Conservation (phyloP, 1,140 invertebrate species). For the Drosophila baimaii region DNA sequence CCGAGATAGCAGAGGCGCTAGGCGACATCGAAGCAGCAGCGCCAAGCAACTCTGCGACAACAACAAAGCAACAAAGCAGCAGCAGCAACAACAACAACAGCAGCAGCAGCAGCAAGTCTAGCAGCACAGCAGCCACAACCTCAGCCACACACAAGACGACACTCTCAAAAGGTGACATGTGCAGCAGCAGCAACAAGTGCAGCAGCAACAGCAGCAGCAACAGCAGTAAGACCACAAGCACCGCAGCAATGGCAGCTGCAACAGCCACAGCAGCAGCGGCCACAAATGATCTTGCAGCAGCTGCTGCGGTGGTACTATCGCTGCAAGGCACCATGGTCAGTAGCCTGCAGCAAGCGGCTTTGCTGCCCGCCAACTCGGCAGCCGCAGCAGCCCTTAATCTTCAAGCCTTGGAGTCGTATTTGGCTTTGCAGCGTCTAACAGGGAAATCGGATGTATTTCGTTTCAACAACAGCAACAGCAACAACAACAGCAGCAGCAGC, state of each 20-base stretch:
- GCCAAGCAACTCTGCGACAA: slow-evolving; percentile 11
- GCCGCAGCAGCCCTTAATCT: slow-evolving; percentile 91
- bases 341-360: slow-evolving; percentile 89
- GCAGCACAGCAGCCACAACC: slow-evolving; percentile 13
- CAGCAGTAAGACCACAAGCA: slow-evolving; percentile 47
- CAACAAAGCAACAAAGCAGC: slow-evolving; percentile 15
- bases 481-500: slow-evolving; percentile 54
- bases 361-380: slow-evolving; percentile 90
- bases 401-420: slow-evolving; percentile 92
- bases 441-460: slow-evolving; percentile 83
- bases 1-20: slow-evolving; percentile 26
- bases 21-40: slow-evolving; percentile 17
- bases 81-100: slow-evolving; percentile 21
- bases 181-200: slow-evolving; percentile 13
- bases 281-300: slow-evolving; percentile 83
- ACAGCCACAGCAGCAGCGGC: slow-evolving; percentile 68
- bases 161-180: not conserved
- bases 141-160: slow-evolving; percentile 4
- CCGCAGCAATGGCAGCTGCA: slow-evolving; percentile 67
- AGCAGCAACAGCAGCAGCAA: slow-evolving; percentile 4
- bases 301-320: slow-evolving; percentile 88
- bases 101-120: slow-evolving; percentile 14
- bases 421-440: slow-evolving; percentile 90
- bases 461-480: slow-evolving; percentile 45
- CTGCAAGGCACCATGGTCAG: slow-evolving; percentile 91